A percentile compares a stretch with the other conserved stretches of the same genome.
phyloP scores from a whole-genome alignment of 1,140 invertebrate genomes.

The Megalonaias nervosa region DNA sequence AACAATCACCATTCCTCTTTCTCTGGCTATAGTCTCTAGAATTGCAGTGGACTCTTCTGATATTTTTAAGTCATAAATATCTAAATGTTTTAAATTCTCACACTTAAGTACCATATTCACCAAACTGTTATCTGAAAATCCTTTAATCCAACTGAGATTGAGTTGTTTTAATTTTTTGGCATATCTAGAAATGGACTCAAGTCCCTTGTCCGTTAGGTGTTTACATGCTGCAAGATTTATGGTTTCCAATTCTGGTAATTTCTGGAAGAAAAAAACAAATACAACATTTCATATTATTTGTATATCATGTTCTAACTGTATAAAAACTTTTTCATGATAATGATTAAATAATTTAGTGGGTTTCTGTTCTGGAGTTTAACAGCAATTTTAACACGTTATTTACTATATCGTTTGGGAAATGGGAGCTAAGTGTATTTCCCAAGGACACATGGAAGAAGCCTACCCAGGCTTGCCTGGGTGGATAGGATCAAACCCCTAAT shows the following conservation, averaged over 20 bases:
- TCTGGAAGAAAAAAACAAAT: conserved; percentile 41
- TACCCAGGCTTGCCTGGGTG: too few species aligned
- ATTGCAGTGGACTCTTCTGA: conserved; percentile 27
- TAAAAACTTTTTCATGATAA: too few species aligned
- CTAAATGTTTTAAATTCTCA: conserved; percentile 30
- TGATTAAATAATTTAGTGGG: too few species aligned
- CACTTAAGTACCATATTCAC: conserved; percentile 33
- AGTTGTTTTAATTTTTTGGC: conserved; percentile 36
- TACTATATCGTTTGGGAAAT: too few species aligned
- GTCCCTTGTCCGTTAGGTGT: conserved; percentile 49
- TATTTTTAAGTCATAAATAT: conserved; percentile 43
- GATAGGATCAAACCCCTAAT: too few species aligned
- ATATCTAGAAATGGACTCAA: conserved; percentile 37
- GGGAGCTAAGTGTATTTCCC: too few species aligned
- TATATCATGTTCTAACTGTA: too few species aligned
- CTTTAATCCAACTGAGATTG: conserved; percentile 37
- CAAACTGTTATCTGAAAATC: conserved; percentile 37
- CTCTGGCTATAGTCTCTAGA: conserved; percentile 23
- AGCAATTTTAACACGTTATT: too few species aligned
- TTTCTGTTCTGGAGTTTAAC: too few species aligned
- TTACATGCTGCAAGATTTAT: conserved; percentile 50
- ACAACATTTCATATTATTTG: not conserved
- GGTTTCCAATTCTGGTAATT: conserved; percentile 44
- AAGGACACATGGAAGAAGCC: too few species aligned
- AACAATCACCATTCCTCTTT: conserved; percentile 28